Conservation (phyloP, 2,113 vertebrate genomes). For the Gnathonemus longibarbis region DNA sequence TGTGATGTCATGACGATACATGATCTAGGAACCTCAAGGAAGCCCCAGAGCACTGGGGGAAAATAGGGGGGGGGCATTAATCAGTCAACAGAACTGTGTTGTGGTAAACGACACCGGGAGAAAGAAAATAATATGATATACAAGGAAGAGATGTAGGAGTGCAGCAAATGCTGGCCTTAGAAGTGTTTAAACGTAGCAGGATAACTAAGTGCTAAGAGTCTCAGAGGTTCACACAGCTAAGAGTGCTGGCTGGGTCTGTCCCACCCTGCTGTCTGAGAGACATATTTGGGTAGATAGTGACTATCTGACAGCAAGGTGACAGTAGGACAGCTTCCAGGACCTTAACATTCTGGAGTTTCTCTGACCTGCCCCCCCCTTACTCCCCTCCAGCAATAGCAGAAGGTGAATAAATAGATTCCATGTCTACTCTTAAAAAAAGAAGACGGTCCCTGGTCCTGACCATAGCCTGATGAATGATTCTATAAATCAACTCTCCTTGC, state of each 20-base stretch:
- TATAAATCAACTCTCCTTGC: background rate
- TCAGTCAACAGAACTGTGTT: background rate
- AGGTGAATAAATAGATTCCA: background rate
- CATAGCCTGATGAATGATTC: background rate
- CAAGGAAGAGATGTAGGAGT: background rate
- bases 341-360: background rate
- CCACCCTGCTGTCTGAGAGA: background rate
- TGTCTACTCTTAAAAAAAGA: background rate
- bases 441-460: background rate
- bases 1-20: background rate
- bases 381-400: background rate
- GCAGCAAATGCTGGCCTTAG: background rate
- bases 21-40: background rate
- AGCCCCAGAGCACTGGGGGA: background rate
- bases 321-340: background rate
- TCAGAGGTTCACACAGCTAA: background rate
- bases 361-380: background rate
- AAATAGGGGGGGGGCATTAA: background rate
- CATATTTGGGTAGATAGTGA: background rate
- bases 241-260: background rate
- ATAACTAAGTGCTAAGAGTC: background rate
- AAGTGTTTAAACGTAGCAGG: background rate
- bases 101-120: background rate
- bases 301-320: background rate
- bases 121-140: background rate